These are phyloP conservation scores for Uria lomvia DNA, from an alignment of 2,113 vertebrate genomes.

Conservation along the genomic window DNA sequence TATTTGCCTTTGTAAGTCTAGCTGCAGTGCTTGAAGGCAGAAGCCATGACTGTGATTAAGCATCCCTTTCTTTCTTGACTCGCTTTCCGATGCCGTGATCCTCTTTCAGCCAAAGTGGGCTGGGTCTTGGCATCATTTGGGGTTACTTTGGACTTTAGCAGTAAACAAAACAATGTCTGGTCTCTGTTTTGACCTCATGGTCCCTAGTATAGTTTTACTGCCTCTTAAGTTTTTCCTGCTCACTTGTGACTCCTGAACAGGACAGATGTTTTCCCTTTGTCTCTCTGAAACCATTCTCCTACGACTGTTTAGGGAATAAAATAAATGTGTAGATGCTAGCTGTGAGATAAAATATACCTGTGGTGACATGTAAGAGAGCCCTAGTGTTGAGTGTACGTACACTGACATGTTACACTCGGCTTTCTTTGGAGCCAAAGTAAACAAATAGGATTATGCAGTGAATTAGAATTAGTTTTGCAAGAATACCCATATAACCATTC, in stretches of 20 bases:
- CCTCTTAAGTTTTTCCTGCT: background rate
- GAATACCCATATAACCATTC: background rate
- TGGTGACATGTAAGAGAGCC: background rate
- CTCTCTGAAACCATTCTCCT: background rate
- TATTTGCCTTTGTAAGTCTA: background rate
- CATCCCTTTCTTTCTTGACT: background rate
- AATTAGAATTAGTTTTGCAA: slow-evolving; percentile 24
- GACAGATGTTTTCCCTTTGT: background rate
- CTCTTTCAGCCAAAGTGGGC: background rate
- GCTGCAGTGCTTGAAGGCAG: background rate
- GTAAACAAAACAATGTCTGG: background rate
- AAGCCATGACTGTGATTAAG: background rate
- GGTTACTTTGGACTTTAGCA: background rate
- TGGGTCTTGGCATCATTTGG: background rate
- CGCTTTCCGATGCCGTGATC: background rate
- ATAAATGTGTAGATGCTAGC: background rate
- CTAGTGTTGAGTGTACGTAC: background rate
- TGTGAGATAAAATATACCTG: background rate
- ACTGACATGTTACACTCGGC: background rate
- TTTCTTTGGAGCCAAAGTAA: background rate
- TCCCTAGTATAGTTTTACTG: background rate
- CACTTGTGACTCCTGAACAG: background rate
- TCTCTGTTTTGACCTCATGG: background rate
- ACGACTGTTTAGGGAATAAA: background rate
- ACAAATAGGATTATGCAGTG: background rate